These are phyloP conservation scores for Notamacropus eugenii DNA, from an alignment of 2,797 vertebrate genomes.

Conservation along the genomic window DNA sequence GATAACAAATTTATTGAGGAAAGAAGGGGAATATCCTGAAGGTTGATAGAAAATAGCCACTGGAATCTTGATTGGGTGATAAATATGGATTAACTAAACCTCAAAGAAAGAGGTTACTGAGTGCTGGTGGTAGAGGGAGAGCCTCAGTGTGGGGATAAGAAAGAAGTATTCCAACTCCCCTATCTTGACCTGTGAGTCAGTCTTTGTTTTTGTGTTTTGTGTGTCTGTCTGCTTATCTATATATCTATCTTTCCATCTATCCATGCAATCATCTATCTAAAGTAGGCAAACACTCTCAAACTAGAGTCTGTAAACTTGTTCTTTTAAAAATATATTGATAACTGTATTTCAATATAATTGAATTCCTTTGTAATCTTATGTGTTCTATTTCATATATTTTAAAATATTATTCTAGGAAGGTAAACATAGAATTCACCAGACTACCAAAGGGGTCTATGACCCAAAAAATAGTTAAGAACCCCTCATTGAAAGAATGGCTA, in stretches of 20 bases:
- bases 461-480: neutral
- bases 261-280: neutral
- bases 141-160: neutral
- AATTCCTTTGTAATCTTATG: neutral
- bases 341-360: neutral
- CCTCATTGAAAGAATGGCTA: neutral
- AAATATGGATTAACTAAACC: neutral
- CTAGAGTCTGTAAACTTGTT: neutral
- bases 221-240: neutral
- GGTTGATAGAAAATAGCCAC: neutral
- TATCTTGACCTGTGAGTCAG: neutral
- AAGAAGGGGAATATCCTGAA: neutral
- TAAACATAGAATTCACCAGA: neutral
- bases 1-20: neutral
- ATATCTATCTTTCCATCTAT: neutral
- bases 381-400: neutral
- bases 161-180: neutral
- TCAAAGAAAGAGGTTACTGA: neutral
- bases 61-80: neutral
- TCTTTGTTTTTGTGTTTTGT: neutral
- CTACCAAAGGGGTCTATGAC: neutral
- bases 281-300: neutral
- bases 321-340: neutral
- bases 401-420: neutral
- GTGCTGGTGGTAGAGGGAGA: neutral